Evolutionary conservation across 2,113 vertebrate genomes (phyloP).

Genomic region (Notechis scutatus): DNA sequence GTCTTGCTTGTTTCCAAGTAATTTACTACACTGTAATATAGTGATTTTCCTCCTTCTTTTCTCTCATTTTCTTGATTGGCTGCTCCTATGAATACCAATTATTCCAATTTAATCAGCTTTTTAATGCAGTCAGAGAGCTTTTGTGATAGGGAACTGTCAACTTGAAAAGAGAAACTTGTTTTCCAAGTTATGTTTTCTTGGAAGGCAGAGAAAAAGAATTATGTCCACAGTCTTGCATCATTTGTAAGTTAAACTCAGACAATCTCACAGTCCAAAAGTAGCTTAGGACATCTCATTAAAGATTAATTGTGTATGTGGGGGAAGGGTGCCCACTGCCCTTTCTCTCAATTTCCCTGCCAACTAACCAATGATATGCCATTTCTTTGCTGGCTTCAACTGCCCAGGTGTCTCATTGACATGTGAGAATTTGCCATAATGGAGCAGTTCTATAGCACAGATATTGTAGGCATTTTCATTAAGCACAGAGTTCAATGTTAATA

Average conservation of each 20-base stretch:
- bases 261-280: not conserved
- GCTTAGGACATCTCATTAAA: conserved; percentile 13
- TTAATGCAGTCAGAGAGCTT: conserved; percentile 2
- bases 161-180: conserved; percentile 31
- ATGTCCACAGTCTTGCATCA: not conserved
- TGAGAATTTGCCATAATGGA: conserved; percentile 2
- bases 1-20: conserved; percentile 3
- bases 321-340: not conserved
- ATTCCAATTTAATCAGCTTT: conserved; percentile 24
- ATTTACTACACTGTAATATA: not conserved
- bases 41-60: not conserved
- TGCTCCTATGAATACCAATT: conserved; percentile 29
- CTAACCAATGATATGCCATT: not conserved
- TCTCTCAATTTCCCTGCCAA: not conserved
- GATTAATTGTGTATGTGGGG: conserved; percentile 23
- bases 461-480: not conserved
- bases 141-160: not conserved
- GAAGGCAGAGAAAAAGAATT: not conserved
- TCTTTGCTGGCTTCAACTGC: not conserved
- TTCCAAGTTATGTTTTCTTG: conserved; percentile 3
- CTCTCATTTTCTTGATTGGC: not conserved
- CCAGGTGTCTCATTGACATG: not conserved
- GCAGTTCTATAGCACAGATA: not conserved
- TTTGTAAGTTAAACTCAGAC: conserved; percentile 10
- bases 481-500: rapidly evolving